Base-by-base conservation (phyloP, 2,113 vertebrate genomes). In the Tichodroma muraria region DNA sequence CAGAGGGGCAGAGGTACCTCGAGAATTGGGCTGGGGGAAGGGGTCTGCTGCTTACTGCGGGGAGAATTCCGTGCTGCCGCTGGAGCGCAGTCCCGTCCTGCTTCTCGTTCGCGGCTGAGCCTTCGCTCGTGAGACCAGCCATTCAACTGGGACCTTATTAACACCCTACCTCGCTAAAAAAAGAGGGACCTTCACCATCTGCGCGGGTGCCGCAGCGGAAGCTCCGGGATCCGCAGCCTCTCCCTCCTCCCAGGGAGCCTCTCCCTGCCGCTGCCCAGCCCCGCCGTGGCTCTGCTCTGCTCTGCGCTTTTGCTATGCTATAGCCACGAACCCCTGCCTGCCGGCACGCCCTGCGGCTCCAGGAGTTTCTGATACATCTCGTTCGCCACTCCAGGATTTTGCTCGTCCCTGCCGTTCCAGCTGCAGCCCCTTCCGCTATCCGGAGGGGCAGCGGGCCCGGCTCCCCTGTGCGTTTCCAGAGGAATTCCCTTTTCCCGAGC, bases 151-250 rank as follows among this genome's bases (percentile, higher is more conserved):
- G 31, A n/a, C 38, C 28, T 38, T 24, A 33, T 71, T 33, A 53
- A 31, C 25, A 38, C 28, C 20, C 12, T n/a, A 20, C 10, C 38
- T 44, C 18, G 28, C 6, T 14, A 53, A 31, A 40, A 54, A 33
- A 25, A 42, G 33, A 30, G 8, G 7, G 30, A 56, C 52, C 19
- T 44, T 56, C 8, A 9, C 18, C 37, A 54, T 33, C 28, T 54
- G 30, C 69, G 33, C 2, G 3, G 35, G 20, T 52, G 19, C 20
- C 22, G 38, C 27, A 38, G 28, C 27, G 27, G 49, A 24, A 30
- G 13, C 14, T 8, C 38, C 2, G 4, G 35, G 19, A 38, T 14
- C 14, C 5, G 0, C 11, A 31, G 47, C 27, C 35, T 20, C 13
- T 11, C 13, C 13, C 40, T n/a, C 17, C 42, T 44, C 17, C 17